Conservation (phyloP, 2,888 invertebrate genomes). For the Folsomia manolachei region DNA sequence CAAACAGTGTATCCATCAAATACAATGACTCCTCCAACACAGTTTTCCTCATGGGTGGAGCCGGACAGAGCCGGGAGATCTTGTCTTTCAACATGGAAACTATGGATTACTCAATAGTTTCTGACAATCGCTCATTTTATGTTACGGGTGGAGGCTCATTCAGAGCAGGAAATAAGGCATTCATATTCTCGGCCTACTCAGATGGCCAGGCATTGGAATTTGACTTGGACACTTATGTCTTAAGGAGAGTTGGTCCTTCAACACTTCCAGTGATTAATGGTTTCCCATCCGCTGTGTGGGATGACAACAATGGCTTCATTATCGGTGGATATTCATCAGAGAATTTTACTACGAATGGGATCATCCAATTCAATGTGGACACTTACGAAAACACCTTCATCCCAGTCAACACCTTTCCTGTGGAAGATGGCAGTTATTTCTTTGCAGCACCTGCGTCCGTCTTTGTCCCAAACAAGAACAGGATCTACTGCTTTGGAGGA, state of each 20-base stretch:
- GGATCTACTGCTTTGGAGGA: constrained; percentile 1
- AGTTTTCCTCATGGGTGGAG: neutral
- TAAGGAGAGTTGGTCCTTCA: neutral
- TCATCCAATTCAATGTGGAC: neutral
- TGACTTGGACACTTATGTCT: neutral
- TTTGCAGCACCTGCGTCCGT: neutral
- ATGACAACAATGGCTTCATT: neutral
- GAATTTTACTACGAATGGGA: neutral
- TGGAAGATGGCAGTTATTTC: neutral
- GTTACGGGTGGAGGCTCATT: no score
- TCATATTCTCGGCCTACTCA: neutral
- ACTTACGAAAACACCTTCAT: neutral
- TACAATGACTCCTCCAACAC: neutral
- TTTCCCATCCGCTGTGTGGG: neutral
- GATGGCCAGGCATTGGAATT: neutral
- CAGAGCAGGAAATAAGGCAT: neutral
- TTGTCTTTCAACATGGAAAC: no score
- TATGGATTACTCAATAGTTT: no score
- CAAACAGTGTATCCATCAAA: no score
- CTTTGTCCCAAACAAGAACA: neutral
- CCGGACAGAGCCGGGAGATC: no score
- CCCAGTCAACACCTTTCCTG: neutral
- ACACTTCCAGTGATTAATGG: neutral
- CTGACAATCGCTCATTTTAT: no score
- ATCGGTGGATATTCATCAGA: neutral